phyloP scores from a whole-genome alignment of 2,797 vertebrate genomes.

The Eulemur coronatus region DNA sequence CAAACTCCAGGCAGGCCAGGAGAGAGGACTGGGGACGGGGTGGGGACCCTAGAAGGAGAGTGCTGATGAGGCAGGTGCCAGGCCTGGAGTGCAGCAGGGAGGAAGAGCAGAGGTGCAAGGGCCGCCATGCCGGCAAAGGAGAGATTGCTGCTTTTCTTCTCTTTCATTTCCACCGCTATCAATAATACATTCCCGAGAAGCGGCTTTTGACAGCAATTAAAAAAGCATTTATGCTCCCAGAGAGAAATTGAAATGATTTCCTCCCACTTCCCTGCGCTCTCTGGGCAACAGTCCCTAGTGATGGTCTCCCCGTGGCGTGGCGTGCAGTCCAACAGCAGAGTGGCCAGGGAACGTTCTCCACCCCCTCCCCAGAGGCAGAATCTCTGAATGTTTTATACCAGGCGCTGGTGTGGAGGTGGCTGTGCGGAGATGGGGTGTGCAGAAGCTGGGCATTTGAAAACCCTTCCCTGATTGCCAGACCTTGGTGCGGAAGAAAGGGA shows the following conservation, averaged over 20 bases:
- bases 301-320: not conserved
- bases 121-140: not conserved
- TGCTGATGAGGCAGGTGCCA: not conserved
- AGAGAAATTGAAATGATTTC: constrained; percentile 79
- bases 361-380: not conserved
- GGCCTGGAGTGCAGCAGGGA: not conserved
- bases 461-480: constrained; percentile 40
- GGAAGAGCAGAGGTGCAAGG: not conserved
- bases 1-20: not conserved
- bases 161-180: constrained; percentile 82
- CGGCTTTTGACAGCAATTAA: constrained; percentile 84
- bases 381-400: not conserved
- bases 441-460: constrained; percentile 75
- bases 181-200: constrained; percentile 82
- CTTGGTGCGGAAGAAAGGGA: not conserved
- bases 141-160: not conserved
- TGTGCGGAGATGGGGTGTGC: constrained; percentile 46
- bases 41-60: not conserved
- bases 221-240: constrained; percentile 81
- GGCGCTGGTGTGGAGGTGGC: constrained; percentile 17
- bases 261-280: constrained; percentile 75
- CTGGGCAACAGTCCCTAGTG: constrained; percentile 66
- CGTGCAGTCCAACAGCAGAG: not conserved
- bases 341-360: not conserved
- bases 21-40: not conserved